Conservation (phyloP, 2,888 invertebrate genomes). For the Philhelius pedissequus region DNA sequence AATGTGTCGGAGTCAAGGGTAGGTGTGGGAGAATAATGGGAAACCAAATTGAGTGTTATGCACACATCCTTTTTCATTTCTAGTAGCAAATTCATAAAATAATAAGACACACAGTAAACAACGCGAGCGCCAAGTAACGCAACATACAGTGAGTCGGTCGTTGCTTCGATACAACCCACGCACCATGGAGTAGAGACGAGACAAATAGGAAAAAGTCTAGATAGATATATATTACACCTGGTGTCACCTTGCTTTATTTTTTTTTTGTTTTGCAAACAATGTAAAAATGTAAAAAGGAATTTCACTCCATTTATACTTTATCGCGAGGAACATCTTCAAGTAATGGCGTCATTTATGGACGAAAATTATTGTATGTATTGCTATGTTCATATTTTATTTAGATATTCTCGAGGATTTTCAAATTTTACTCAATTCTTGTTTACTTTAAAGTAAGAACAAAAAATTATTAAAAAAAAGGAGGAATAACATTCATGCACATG, state of each 20-base stretch:
- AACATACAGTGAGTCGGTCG: no score
- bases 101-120: conserved; percentile 8
- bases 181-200: no score
- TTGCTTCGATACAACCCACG: no score
- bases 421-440: not conserved
- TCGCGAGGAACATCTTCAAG: conserved; percentile 57
- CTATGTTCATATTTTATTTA: conserved; percentile 65
- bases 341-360: conserved; percentile 67
- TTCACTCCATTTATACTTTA: not conserved
- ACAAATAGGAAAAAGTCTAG: conserved; percentile 37
- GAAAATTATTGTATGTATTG: conserved; percentile 41
- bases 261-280: no score
- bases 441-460: not conserved
- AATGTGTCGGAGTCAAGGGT: not conserved
- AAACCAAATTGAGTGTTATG: conserved; percentile 66
- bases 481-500: conserved; percentile 27
- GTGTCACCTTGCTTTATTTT: conserved; percentile 51
- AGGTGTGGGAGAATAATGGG: conserved; percentile 47
- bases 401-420: conserved; percentile 44
- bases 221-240: conserved; percentile 57
- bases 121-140: not conserved
- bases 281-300: not conserved
- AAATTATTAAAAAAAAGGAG: not conserved
- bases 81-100: conserved; percentile 40
- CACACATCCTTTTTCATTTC: conserved; percentile 41